Conservation (phyloP, 2,113 vertebrate species). For the Ptilorrhoa leucosticta region DNA sequence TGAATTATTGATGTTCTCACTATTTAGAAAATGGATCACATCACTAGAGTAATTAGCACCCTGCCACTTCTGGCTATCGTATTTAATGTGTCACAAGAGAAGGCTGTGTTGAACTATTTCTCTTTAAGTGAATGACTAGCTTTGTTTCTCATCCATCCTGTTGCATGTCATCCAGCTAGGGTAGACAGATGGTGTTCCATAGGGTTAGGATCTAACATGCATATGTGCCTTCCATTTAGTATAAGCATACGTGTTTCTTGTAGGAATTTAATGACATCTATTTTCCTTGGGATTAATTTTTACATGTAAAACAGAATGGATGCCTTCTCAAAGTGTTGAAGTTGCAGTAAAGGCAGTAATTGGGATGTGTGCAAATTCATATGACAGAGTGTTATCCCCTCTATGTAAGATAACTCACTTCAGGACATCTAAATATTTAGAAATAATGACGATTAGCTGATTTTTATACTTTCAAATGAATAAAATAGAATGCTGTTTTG, state of each 20-base stretch:
- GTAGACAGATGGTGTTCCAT: neutral
- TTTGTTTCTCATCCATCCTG: conserved; percentile 44
- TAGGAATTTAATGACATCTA: neutral
- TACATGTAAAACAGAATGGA: neutral
- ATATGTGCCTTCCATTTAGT: neutral
- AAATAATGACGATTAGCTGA: neutral
- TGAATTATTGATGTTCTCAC: conserved; percentile 76
- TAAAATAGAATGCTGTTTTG: neutral
- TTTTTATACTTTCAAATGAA: neutral
- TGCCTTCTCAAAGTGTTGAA: neutral
- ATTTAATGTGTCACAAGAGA: conserved; percentile 65
- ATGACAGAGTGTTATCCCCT: neutral
- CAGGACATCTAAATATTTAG: neutral
- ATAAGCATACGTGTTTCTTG: neutral
- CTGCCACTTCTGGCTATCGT: conserved; percentile 68
- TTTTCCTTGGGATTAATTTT: neutral
- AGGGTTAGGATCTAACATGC: neutral
- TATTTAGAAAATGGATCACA: conserved; percentile 75
- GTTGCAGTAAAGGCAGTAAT: neutral
- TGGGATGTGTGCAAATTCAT: neutral
- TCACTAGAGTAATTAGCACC: conserved; percentile 75
- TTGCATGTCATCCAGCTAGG: neutral
- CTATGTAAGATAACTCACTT: neutral
- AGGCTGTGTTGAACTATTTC: conserved; percentile 22
- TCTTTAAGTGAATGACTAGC: conserved; percentile 14